phyloP scores from a whole-genome alignment of 1,140 invertebrate genomes.

The Sarcophaga bullata region DNA sequence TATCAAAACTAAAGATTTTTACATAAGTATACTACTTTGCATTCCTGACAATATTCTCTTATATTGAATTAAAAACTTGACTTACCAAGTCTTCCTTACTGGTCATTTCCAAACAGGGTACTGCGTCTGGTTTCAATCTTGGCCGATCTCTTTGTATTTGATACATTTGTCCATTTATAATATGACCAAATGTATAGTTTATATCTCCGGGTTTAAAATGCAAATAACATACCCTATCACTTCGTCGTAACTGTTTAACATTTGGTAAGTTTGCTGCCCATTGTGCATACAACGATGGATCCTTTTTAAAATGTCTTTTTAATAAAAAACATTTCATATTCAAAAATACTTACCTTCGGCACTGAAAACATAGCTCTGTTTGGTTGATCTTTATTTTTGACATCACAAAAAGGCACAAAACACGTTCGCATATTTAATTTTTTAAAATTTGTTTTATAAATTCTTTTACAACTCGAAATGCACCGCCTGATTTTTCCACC shows the following conservation, averaged over 20 bases:
- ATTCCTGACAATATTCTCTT: no score
- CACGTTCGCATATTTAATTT: slow-evolving; percentile 44
- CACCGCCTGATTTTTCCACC: no score
- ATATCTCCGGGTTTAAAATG: slow-evolving; percentile 46
- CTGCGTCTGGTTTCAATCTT: slow-evolving; percentile 43
- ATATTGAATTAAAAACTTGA: background rate
- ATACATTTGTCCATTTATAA: slow-evolving; percentile 46
- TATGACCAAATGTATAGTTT: slow-evolving; percentile 39
- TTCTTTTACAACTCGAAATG: no score
- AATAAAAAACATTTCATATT: background rate
- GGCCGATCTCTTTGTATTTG: slow-evolving; percentile 45
- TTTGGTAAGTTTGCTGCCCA: slow-evolving; percentile 46
- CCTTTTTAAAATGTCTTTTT: slow-evolving; percentile 30
- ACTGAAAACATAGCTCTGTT: slow-evolving; percentile 46
- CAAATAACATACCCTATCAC: slow-evolving; percentile 44
- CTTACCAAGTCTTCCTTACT: background rate
- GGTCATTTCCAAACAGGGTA: slow-evolving; percentile 43
- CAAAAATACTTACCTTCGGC: slow-evolving; percentile 43
- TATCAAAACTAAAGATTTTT: no score
- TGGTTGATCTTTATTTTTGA: slow-evolving; percentile 34
- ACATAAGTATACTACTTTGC: no score
- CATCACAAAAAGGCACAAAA: slow-evolving; percentile 47
- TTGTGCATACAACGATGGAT: slow-evolving; percentile 39
- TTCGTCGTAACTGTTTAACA: slow-evolving; percentile 33
- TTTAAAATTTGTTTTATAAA: no score